phyloP scores from a whole-genome alignment of 2,797 vertebrate genomes.

The Hippoglossus hippoglossus region DNA sequence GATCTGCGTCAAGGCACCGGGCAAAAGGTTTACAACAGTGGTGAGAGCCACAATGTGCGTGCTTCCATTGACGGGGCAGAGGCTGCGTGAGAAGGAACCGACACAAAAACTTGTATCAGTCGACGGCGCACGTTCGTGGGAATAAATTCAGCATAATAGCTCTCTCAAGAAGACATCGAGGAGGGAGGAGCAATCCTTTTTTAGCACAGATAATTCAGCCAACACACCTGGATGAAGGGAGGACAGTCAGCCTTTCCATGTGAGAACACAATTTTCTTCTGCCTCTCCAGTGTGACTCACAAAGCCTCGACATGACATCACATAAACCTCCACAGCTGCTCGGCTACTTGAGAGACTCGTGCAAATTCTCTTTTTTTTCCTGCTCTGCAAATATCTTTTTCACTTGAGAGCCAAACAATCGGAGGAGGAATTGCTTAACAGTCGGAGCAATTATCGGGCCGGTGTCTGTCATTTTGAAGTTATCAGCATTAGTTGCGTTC shows the following conservation, averaged over 20 bases:
- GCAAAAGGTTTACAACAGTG: constrained; percentile 17
- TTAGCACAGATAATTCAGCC: constrained; percentile 24
- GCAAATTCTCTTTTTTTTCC: constrained; percentile 19
- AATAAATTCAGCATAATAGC: constrained; percentile 4
- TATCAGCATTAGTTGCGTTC: too few relatives aligned
- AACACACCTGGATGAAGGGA: constrained; percentile 52
- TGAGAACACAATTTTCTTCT: constrained; percentile 3
- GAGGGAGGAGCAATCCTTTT: neutral
- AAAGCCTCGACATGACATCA: constrained; percentile 49
- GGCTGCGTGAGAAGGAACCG: neutral
- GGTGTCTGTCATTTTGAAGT: neutral
- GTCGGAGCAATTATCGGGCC: neutral
- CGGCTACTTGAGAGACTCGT: constrained; percentile 1
- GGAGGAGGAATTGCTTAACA: neutral
- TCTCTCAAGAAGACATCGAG: neutral
- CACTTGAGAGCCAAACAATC: constrained; percentile 24
- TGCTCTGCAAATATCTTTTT: constrained; percentile 32
- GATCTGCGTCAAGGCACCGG: constrained; percentile 25
- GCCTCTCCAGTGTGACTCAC: constrained; percentile 46
- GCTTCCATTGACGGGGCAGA: constrained; percentile 11
- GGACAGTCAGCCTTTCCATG: constrained; percentile 15
- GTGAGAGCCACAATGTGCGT: constrained; percentile 1
- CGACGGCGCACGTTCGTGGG: neutral
- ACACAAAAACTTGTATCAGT: neutral
- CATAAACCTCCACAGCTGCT: constrained; percentile 57